Evolutionary conservation across 2,888 invertebrate genomes (phyloP).

Genomic region (Acrobasis suavella): DNA sequence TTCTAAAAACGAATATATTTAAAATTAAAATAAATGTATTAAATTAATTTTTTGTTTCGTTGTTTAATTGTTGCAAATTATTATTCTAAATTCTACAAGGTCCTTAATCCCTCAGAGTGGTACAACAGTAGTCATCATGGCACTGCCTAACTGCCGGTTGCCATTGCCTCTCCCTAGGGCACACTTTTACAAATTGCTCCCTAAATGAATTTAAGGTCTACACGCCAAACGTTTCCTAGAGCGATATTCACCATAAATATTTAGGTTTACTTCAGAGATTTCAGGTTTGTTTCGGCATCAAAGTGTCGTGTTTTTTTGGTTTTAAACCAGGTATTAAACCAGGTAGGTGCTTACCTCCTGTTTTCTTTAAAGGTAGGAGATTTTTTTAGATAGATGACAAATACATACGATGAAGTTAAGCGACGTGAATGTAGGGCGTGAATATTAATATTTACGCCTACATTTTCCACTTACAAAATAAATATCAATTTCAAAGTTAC

Average conservation of each 20-base stretch:
- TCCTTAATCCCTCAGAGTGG: constrained; percentile 35
- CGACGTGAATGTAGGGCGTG: too few relatives aligned
- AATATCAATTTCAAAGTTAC: too few relatives aligned
- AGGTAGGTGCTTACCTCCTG: not conserved
- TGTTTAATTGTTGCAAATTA: not conserved
- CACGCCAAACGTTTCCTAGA: constrained; percentile 32
- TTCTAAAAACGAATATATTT: too few relatives aligned
- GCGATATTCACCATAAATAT: not conserved
- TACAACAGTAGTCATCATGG: constrained; percentile 52
- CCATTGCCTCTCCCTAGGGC: constrained; percentile 50
- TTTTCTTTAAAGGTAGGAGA: too few relatives aligned
- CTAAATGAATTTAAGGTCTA: constrained; percentile 34
- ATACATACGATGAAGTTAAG: too few relatives aligned
- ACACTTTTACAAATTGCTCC: constrained; percentile 42
- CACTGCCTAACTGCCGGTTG: constrained; percentile 48
- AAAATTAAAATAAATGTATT: too few relatives aligned
- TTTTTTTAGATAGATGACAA: too few relatives aligned
- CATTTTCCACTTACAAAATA: too few relatives aligned
- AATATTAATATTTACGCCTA: too few relatives aligned
- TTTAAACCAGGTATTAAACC: too few relatives aligned
- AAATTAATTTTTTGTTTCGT: too few relatives aligned
- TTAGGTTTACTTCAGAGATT: not conserved
- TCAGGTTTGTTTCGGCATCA: not conserved
- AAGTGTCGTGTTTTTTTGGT: too few relatives aligned
- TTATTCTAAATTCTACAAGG: not conserved